A percentile compares a stretch with the other conserved stretches of the same genome.
Conservation (phyloP, 1,140 invertebrate species). For the Eriocheir sinensis region DNA sequence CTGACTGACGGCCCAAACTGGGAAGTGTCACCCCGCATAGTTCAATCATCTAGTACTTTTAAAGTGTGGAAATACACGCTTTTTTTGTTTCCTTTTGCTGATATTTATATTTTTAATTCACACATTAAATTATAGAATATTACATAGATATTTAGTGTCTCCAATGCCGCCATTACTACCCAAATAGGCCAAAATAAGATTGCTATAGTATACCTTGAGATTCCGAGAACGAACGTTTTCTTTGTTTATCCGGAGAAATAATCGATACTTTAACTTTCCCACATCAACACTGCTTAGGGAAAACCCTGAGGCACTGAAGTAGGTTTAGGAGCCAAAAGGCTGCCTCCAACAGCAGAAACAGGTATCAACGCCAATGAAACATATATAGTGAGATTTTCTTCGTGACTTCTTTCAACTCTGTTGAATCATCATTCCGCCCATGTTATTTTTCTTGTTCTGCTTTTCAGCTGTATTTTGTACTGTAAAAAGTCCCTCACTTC, state of each 20-base stretch:
- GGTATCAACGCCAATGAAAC: no score
- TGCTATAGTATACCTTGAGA: not conserved
- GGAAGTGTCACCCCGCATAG: not conserved
- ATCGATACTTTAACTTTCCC: not conserved
- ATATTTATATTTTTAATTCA: no score
- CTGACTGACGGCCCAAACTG: not conserved
- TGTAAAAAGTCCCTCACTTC: no score
- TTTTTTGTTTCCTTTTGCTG: not conserved
- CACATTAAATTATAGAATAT: no score
- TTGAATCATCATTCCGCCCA: not conserved
- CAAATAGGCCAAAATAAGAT: not conserved
- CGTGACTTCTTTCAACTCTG: not conserved
- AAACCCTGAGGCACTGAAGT: no score
- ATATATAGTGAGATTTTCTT: no score
- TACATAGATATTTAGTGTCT: no score
- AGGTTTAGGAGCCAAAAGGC: no score
- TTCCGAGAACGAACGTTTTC: not conserved
- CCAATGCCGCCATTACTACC: no score
- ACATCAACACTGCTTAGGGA: no score
- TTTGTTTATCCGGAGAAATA: not conserved
- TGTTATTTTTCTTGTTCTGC: not conserved
- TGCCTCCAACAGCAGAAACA: no score
- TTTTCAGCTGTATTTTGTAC: not conserved
- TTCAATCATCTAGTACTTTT: not conserved
- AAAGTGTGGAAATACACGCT: not conserved